phyloP scores from a whole-genome alignment of 2,797 vertebrate species.

The Epinephelus awoara region DNA sequence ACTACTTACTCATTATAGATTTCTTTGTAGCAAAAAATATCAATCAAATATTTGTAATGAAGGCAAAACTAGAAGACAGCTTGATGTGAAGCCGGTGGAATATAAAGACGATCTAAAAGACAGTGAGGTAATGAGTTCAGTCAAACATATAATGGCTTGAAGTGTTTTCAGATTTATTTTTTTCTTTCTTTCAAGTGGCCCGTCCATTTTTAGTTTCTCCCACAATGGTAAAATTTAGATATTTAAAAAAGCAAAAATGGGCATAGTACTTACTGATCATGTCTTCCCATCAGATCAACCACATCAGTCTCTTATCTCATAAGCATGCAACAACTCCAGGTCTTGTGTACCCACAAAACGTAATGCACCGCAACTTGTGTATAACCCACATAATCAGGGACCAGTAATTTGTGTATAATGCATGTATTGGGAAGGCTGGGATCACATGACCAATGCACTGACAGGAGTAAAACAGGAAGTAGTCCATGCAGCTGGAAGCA shows the following conservation, averaged over 20 bases:
- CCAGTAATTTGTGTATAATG: too few species aligned
- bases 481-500: too few species aligned
- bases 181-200: not conserved
- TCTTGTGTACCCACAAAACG: too few species aligned
- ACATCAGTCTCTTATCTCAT: not conserved
- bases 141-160: not conserved
- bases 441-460: too few species aligned
- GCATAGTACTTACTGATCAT: not conserved
- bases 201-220: not conserved
- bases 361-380: too few species aligned
- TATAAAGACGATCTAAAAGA: not conserved
- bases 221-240: not conserved
- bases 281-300: not conserved
- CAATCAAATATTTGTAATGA: not conserved
- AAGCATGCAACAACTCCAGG: not conserved
- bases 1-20: too few species aligned
- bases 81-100: not conserved
- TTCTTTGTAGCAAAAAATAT: not conserved
- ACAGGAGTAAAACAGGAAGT: too few species aligned
- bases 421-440: too few species aligned
- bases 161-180: too few species aligned
- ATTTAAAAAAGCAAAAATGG: too few species aligned
- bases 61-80: not conserved
- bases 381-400: too few species aligned
- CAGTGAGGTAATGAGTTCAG: not conserved